Base-by-base conservation (phyloP, 2,797 vertebrate species). In the Pitangus sulphuratus region DNA sequence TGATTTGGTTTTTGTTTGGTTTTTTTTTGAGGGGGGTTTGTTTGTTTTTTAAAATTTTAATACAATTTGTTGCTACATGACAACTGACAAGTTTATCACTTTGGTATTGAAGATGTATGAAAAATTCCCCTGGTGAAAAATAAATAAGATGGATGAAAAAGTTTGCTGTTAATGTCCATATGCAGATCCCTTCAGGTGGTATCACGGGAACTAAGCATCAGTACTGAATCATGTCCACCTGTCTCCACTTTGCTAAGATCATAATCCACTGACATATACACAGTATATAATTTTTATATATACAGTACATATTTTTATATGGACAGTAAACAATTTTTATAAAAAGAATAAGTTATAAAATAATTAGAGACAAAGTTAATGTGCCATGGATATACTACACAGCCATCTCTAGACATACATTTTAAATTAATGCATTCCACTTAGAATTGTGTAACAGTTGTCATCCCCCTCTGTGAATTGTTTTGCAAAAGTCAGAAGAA, bases 391-490 rank as follows among this genome's bases (percentile, higher is more conserved):
- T 47, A n/a, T 30, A 69, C n/a, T 65, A 50, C 17, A 60, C 0
- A 35, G 26, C 10, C 58, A 69, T 12, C 33, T 68, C 80, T 47
- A 61, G 78, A 78, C 3, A n/a, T 6, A 28, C 19, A 54, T 48
- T 64, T 61, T 17, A 17, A 89, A 72, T 8, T 4, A 77, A 84
- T 24, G 15, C 19, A 39, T 47, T 84, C 22, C 45, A 57, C 25
- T 50, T 30, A 24, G 31, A 82, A 35, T 12, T 54, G 33, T 26
- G 7, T 51, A 84, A 47, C 33, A 61, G n/a, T 8, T 57, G 45
- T 9, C 48, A 64, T 7, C 6, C 2, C 30, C 13, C 39, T 57
- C 74, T 6, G 2, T 10, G 15, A 0, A 0, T 3, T 68, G 37
- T 47, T 87, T 83, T 69, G 35, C 40, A 58, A 61, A 80, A 47